phyloP scores from a whole-genome alignment of 2,113 vertebrate genomes.

The Papio anubis region DNA sequence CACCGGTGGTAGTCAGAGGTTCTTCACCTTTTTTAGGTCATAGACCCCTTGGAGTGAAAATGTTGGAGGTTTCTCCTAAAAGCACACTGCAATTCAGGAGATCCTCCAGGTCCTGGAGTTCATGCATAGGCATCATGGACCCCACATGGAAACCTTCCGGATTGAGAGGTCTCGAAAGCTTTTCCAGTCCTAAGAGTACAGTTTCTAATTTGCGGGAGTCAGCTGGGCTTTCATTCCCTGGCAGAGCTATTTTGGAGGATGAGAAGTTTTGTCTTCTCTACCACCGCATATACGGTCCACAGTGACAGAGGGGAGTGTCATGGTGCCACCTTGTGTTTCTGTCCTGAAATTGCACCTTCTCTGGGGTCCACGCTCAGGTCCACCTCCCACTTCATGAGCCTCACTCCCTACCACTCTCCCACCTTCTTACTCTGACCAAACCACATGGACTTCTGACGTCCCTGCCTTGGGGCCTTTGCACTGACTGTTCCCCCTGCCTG shows the following conservation, averaged over 20 bases:
- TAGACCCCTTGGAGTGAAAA: neutral
- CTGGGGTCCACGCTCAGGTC: neutral
- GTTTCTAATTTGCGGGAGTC: neutral
- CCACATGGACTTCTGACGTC: neutral
- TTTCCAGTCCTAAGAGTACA: neutral
- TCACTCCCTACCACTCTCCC: neutral
- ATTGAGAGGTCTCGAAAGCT: neutral
- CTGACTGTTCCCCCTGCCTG: neutral
- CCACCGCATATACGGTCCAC: neutral
- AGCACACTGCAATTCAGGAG: neutral
- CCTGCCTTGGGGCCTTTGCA: neutral
- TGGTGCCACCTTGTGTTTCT: conserved; percentile 49
- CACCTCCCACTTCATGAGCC: neutral
- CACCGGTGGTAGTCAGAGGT: neutral
- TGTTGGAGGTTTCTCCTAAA: neutral
- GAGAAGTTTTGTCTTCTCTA: neutral
- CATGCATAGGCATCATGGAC: neutral
- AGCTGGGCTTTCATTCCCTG: neutral
- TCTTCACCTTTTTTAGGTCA: neutral
- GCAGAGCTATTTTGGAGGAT: neutral
- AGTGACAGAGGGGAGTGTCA: neutral
- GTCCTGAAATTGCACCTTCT: conserved; percentile 18
- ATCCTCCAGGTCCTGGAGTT: neutral
- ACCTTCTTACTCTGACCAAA: neutral
- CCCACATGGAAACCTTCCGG: neutral